Base-by-base conservation (phyloP, 2,113 vertebrate species). In the Octodon degus region DNA sequence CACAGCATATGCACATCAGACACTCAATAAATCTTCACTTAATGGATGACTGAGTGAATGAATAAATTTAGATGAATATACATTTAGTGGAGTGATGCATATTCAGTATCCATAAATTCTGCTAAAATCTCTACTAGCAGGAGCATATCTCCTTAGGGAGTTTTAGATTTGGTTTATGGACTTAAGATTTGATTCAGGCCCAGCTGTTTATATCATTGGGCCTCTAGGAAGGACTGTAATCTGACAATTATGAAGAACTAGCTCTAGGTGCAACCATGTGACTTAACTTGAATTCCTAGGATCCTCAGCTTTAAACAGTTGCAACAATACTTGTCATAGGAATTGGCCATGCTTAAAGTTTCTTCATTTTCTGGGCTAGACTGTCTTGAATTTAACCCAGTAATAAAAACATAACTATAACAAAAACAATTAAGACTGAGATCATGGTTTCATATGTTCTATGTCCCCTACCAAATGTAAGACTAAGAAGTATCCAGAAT, bases 61-160 rank as follows among this genome's bases (percentile, higher is more conserved):
- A 94, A 93, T 87, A 32, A 30, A 82, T 82, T 93, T 30, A 86
- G 16, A 83, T 68, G 47, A 80, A 62, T 88, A 90, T 87, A 62
- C n/a, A 13, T 93, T 96, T 82, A 17, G n/a, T 2, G 7, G n/a
- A 11, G 80, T 79, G 34, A 89, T 87, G 50, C 25, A 47, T 92
- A 96, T 84, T 86, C 70, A 53, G 16, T 67, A 86, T 62, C 80
- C 22, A 53, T 86, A 90, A 89, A 87, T 67, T 68, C 79, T n/a
- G 37, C 93, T 95, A 95, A 89, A 84, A 90, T 82, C 32, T 95
- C 79, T 55, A 67, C 80, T 85, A 91, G 77, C 27, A n/a, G 68
- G 16, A 47, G 24, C 47, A 74, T 19, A 6, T 47, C 63, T 90
- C 87, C 87, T 79, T 27, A 67, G 85, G 84, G 80, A 68, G 27